Percentiles rank a stretch among this genome's conserved stretches.
Evolutionary conservation across 1,140 invertebrate species (phyloP).

Genomic region (Gyrodactylus salaris): DNA sequence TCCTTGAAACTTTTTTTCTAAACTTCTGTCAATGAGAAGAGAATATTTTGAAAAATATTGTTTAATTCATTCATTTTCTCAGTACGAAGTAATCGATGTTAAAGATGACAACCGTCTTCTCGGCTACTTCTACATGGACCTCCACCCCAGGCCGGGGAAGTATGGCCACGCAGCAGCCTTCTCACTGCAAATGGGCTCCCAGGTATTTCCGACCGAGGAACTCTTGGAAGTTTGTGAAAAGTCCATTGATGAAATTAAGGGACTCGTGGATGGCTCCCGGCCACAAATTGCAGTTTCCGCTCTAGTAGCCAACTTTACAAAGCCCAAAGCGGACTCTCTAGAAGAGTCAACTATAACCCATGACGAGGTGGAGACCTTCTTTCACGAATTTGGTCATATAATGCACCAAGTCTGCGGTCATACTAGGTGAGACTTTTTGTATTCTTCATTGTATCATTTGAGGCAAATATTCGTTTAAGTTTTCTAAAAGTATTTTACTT

Average conservation of each 20-base stretch:
- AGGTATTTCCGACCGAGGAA: not conserved
- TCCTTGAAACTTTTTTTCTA: not conserved
- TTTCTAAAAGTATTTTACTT: not conserved
- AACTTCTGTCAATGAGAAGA: no score
- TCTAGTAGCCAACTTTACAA: constrained; percentile 27
- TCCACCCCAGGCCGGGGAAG: constrained; percentile 26
- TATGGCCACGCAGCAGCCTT: constrained; percentile 24
- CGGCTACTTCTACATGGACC: constrained; percentile 26
- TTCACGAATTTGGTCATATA: constrained; percentile 28
- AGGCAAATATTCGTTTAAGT: not conserved
- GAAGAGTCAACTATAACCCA: constrained; percentile 25
- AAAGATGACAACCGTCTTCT: constrained; percentile 19
- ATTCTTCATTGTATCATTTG: not conserved
- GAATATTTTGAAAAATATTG: not conserved
- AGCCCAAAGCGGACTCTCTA: constrained; percentile 23
- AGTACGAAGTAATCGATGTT: constrained; percentile 17
- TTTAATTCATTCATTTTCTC: not conserved
- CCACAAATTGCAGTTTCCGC: constrained; percentile 22
- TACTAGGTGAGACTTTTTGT: constrained; percentile 19
- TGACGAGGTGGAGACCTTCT: constrained; percentile 27
- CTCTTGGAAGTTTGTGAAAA: not conserved
- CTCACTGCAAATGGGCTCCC: constrained; percentile 13
- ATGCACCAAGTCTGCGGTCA: constrained; percentile 26
- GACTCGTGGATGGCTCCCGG: constrained; percentile 9
- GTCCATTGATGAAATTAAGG: not conserved